A percentile compares a stretch with the other conserved stretches of the same genome.
These are phyloP conservation scores for Trogon melanurus DNA, from an alignment of 2,113 vertebrate species.

Conservation along the genomic window DNA sequence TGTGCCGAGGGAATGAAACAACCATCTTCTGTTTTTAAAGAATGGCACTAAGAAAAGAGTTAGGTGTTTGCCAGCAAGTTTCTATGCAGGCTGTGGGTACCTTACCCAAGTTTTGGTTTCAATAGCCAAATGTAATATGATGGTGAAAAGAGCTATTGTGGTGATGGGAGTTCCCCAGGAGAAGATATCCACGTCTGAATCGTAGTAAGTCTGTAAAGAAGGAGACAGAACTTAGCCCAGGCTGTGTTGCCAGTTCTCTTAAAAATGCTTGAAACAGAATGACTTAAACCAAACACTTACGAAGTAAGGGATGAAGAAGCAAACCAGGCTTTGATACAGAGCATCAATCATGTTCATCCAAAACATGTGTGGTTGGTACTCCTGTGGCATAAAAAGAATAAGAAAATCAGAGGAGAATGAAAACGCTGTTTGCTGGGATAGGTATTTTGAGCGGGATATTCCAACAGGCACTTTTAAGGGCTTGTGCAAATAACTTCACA, in stretches of 20 bases:
- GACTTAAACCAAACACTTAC: conserved; percentile 79
- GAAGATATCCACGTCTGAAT: conserved; percentile 92
- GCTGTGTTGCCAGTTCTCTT: background rate
- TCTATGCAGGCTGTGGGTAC: background rate
- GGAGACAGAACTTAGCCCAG: background rate
- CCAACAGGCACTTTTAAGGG: background rate
- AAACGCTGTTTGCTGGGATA: background rate
- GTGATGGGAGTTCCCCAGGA: conserved; percentile 96
- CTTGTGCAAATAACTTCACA: background rate
- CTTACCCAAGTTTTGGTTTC: conserved; percentile 99
- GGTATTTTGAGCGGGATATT: background rate
- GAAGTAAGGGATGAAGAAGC: conserved; percentile 97
- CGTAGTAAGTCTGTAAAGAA: conserved; percentile 86
- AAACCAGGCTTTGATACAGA: conserved; percentile 95
- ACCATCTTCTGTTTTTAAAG: background rate
- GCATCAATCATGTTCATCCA: conserved; percentile 99
- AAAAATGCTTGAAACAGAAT: background rate
- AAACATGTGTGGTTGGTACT: conserved; percentile 94
- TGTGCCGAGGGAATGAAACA: background rate
- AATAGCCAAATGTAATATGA: conserved; percentile 93
- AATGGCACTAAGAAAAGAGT: background rate
- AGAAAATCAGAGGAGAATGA: background rate
- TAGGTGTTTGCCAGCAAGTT: background rate
- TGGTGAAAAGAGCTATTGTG: conserved; percentile 88
- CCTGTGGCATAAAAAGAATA: conserved; percentile 73